A percentile compares a stretch with the other conserved stretches of the same genome.
phyloP scores from a whole-genome alignment of 2,113 vertebrate species.

The Calyptommatus sinebrachiatus region DNA sequence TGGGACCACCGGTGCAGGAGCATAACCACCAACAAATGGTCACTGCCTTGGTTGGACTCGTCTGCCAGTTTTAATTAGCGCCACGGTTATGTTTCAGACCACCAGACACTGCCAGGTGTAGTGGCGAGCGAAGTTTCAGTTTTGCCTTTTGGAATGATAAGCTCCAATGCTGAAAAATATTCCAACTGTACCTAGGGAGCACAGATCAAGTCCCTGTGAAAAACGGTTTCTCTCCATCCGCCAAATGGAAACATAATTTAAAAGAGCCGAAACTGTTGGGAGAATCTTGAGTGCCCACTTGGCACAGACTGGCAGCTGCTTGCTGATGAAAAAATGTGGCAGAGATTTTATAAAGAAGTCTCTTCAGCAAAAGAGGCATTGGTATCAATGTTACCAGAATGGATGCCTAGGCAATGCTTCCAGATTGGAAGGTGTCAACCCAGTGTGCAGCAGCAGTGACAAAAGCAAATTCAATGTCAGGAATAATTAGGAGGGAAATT shows the following conservation, averaged over 20 bases:
- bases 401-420: too few relatives aligned
- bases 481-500: too few relatives aligned
- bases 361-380: too few relatives aligned
- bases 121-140: background rate
- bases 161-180: background rate
- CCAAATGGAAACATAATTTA: background rate
- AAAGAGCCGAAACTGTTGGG: background rate
- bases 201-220: background rate
- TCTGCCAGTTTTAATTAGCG: slow-evolving; percentile 51
- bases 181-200: background rate
- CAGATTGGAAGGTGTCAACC: too few relatives aligned
- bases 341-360: too few relatives aligned
- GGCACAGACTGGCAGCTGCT: background rate
- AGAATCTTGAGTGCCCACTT: background rate
- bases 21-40: slow-evolving; percentile 44
- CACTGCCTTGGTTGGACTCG: slow-evolving; percentile 35
- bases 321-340: background rate
- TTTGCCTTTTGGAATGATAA: slow-evolving; percentile 11
- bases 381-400: background rate
- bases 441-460: too few relatives aligned
- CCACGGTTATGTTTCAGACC: slow-evolving; percentile 45
- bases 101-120: background rate
- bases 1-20: slow-evolving; percentile 33
- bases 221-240: background rate
- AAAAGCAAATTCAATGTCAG: too few relatives aligned